These are phyloP conservation scores for Acanthiza pusilla DNA, from an alignment of 2,797 vertebrate genomes.

Conservation along the genomic window DNA sequence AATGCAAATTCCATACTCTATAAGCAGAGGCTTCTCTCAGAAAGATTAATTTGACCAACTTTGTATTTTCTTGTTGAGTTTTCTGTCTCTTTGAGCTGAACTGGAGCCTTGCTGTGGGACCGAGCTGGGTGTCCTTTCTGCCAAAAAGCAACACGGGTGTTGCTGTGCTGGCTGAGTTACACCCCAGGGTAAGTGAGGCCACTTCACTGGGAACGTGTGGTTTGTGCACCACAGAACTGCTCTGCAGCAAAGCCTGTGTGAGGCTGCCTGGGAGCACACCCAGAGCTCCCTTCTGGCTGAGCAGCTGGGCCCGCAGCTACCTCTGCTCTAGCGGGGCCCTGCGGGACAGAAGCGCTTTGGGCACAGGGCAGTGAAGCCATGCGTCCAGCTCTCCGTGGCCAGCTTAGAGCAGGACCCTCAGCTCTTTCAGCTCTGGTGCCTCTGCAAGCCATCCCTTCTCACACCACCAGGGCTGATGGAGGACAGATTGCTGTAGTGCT, in stretches of 20 bases:
- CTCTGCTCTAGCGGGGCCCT: neutral
- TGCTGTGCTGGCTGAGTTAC: neutral
- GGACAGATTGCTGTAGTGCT: neutral
- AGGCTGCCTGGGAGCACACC: neutral
- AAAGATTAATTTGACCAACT: neutral
- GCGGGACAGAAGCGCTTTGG: neutral
- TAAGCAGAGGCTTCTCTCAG: neutral
- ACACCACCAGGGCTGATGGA: too few relatives aligned
- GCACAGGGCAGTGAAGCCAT: neutral
- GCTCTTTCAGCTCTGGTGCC: neutral
- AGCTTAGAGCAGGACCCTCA: neutral
- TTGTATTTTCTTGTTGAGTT: neutral
- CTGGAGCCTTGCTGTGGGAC: neutral
- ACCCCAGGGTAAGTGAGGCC: neutral
- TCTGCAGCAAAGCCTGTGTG: neutral
- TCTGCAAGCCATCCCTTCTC: neutral
- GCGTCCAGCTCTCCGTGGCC: neutral
- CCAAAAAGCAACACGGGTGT: neutral
- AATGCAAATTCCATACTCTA: neutral
- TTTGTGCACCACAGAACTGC: accelerated
- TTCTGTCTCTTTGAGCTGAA: neutral
- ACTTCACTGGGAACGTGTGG: neutral
- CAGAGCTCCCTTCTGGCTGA: neutral
- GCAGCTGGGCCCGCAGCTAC: neutral
- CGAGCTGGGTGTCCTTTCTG: neutral